These are phyloP conservation scores for Drosophila mimetica DNA, from an alignment of 2,888 invertebrate species.

Conservation along the genomic window DNA sequence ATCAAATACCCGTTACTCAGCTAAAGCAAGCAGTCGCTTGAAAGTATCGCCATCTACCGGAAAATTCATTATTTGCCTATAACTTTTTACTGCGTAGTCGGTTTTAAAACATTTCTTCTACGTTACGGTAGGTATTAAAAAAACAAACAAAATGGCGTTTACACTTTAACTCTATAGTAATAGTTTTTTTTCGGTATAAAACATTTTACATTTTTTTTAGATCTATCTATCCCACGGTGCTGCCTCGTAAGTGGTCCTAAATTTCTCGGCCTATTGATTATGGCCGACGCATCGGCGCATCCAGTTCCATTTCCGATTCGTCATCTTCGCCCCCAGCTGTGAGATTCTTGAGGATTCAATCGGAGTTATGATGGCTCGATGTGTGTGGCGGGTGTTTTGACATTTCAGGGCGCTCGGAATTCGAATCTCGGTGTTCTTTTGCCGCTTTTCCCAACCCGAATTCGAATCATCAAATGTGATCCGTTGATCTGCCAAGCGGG, in stretches of 20 bases:
- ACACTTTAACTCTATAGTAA: no score
- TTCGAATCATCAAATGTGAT: conserved; percentile 71
- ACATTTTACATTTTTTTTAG: neutral
- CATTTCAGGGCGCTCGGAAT: conserved; percentile 46
- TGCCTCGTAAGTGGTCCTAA: conserved; percentile 60
- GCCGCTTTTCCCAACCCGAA: conserved; percentile 70
- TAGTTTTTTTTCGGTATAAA: no score
- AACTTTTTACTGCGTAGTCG: no score
- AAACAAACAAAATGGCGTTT: no score
- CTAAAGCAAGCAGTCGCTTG: no score
- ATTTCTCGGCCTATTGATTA: conserved; percentile 76
- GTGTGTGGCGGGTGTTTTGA: conserved; percentile 79
- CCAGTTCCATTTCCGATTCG: conserved; percentile 74
- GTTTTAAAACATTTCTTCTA: no score
- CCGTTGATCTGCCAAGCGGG: conserved; percentile 18
- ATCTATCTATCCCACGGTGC: conserved; percentile 18
- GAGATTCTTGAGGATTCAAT: conserved; percentile 36
- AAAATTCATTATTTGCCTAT: no score
- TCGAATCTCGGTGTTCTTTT: conserved; percentile 3
- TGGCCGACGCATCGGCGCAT: conserved; percentile 61
- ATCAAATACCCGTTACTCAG: no score
- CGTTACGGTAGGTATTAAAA: no score
- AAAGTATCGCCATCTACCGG: no score
- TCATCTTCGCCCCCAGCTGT: conserved; percentile 62
- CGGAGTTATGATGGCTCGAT: conserved; percentile 49